Evolutionary conservation across 2,888 invertebrate genomes (phyloP).

Genomic region (Sipunculus nudus): DNA sequence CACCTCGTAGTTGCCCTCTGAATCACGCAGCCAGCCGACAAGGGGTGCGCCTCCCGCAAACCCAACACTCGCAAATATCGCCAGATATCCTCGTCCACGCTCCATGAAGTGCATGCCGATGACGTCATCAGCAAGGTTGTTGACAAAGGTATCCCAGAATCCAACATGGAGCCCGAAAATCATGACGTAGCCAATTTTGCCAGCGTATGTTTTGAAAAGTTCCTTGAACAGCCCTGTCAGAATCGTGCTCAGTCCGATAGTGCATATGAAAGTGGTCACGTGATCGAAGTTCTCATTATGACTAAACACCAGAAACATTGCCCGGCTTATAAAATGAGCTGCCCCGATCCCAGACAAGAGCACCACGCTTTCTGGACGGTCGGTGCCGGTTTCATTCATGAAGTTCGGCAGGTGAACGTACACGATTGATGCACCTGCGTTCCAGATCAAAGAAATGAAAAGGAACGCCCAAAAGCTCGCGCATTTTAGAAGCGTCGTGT

Average conservation of each 20-base stretch:
- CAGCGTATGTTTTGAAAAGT: conserved; percentile 56
- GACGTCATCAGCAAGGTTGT: conserved; percentile 53
- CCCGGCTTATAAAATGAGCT: conserved; percentile 52
- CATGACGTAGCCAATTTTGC: conserved; percentile 60
- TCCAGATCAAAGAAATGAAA: conserved; percentile 61
- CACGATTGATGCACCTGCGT: conserved; percentile 57
- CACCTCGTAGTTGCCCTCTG: conserved; percentile 1
- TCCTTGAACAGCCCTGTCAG: conserved; percentile 58
- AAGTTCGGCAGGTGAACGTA: conserved; percentile 60
- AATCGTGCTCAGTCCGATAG: conserved; percentile 55
- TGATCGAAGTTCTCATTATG: conserved; percentile 59
- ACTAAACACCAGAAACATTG: conserved; percentile 60
- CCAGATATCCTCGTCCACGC: conserved; percentile 58
- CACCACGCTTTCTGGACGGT: conserved; percentile 49
- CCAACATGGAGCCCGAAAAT: conserved; percentile 62
- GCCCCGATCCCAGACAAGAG: conserved; percentile 57
- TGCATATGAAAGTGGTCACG: conserved; percentile 54
- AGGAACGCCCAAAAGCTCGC: conserved; percentile 56
- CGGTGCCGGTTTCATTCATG: conserved; percentile 49
- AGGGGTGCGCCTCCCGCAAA: conserved; percentile 55
- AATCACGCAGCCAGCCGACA: conserved; percentile 43
- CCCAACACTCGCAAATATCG: conserved; percentile 59
- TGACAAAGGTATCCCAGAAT: conserved; percentile 63
- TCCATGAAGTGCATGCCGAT: conserved; percentile 59
- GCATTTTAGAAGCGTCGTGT: conserved; percentile 47